Conservation (phyloP, 1,140 invertebrate genomes). For the Sogatella furcifera region DNA sequence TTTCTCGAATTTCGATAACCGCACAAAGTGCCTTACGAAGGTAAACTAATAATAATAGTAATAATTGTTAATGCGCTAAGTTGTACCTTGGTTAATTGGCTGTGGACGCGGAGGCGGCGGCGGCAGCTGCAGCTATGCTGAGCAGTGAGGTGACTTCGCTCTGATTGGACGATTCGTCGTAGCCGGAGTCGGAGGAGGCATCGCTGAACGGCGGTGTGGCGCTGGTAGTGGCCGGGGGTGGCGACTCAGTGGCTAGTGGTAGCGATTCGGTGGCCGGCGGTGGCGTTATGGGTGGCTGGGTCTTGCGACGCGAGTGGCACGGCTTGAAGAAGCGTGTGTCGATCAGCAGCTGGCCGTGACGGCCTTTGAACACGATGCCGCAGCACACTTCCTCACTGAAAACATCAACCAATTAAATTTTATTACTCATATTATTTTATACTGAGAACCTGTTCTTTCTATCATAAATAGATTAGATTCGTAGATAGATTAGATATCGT, state of each 20-base stretch:
- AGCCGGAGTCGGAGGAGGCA: slow-evolving; percentile 48
- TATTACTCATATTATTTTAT: too few relatives aligned
- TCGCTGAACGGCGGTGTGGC: slow-evolving; percentile 40
- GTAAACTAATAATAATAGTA: too few relatives aligned
- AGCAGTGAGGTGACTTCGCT: slow-evolving; percentile 3
- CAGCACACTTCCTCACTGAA: slow-evolving; percentile 58
- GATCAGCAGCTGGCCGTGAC: slow-evolving; percentile 50
- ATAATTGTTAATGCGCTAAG: too few relatives aligned
- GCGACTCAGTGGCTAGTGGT: neutral
- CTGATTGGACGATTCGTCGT: slow-evolving; percentile 48
- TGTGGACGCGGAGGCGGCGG: too few relatives aligned
- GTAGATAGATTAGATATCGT: too few relatives aligned
- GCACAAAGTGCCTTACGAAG: too few relatives aligned
- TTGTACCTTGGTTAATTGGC: too few relatives aligned
- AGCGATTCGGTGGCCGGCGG: neutral
- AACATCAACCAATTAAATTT: slow-evolving; percentile 20
- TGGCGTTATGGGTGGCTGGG: neutral
- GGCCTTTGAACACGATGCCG: slow-evolving; percentile 57
- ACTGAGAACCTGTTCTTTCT: too few relatives aligned
- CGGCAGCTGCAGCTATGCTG: too few relatives aligned
- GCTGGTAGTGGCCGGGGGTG: neutral
- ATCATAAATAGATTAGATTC: too few relatives aligned
- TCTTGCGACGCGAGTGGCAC: slow-evolving; percentile 37
- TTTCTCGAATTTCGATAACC: too few relatives aligned
- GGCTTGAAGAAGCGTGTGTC: slow-evolving; percentile 49